Evolutionary conservation across 2,888 invertebrate species (phyloP).

Genomic region (Standfussiana lucernea): DNA sequence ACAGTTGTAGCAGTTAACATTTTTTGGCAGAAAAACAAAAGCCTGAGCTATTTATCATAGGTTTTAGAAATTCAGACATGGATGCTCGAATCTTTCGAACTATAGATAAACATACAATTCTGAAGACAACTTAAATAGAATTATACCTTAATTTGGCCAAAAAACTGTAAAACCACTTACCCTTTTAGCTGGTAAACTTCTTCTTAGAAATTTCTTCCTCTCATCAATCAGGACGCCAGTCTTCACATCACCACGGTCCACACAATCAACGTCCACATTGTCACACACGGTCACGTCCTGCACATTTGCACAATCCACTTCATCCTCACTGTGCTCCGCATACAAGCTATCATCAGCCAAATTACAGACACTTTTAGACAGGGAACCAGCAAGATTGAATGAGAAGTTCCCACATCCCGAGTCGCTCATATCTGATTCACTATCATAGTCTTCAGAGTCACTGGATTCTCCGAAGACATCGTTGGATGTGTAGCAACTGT

Average conservation of each 20-base stretch:
- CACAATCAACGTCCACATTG: background rate
- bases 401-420: slow-evolving; percentile 75
- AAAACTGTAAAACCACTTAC: slow-evolving; percentile 71
- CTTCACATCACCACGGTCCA: slow-evolving; percentile 42
- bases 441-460: slow-evolving; percentile 70
- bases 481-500: slow-evolving; percentile 83
- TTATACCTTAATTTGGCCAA: background rate
- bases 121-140: background rate
- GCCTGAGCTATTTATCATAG: background rate
- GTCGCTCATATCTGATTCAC: slow-evolving; percentile 74
- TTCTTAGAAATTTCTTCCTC: slow-evolving; percentile 75
- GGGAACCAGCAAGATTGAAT: slow-evolving; percentile 71
- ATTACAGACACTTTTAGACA: slow-evolving; percentile 83
- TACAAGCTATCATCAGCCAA: slow-evolving; percentile 84
- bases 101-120: background rate
- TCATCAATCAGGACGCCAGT: slow-evolving; percentile 79
- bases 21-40: background rate
- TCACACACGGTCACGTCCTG: slow-evolving; percentile 43
- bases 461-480: slow-evolving; percentile 80
- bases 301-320: slow-evolving; percentile 80
- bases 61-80: background rate
- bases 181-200: slow-evolving; percentile 77
- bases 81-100: background rate
- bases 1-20: background rate
- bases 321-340: slow-evolving; percentile 77